phyloP scores from a whole-genome alignment of 2,113 vertebrate genomes.

The Emydura subglobosa region DNA sequence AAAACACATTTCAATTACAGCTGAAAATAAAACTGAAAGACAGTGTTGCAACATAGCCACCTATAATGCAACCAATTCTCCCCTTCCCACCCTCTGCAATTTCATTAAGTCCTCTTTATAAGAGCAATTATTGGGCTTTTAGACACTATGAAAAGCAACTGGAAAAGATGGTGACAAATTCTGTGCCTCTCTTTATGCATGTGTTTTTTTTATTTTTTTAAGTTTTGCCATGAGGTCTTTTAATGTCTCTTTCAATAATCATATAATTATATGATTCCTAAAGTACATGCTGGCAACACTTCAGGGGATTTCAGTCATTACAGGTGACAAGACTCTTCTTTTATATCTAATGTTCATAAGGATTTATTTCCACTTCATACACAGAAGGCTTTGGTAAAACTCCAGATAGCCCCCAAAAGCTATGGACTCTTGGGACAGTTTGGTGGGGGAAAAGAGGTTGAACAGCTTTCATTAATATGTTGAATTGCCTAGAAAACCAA shows the following conservation, averaged over 20 bases:
- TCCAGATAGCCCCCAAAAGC: neutral
- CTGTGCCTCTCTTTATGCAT: constrained; percentile 65
- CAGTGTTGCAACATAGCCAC: neutral
- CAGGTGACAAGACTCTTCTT: constrained; percentile 74
- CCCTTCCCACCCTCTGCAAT: constrained; percentile 34
- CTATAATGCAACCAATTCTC: constrained; percentile 20
- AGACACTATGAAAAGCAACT: constrained; percentile 53
- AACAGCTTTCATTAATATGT: neutral
- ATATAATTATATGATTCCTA: constrained; percentile 78
- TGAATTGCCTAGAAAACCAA: neutral
- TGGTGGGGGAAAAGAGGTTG: neutral
- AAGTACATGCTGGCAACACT: constrained; percentile 75
- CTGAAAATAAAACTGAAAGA: neutral
- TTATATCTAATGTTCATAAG: constrained; percentile 24
- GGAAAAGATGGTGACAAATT: constrained; percentile 49
- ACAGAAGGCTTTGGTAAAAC: neutral
- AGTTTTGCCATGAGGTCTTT: constrained; percentile 71
- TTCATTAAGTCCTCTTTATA: constrained; percentile 72
- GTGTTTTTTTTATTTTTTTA: constrained; percentile 44
- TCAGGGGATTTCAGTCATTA: constrained; percentile 78
- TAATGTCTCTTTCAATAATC: constrained; percentile 78
- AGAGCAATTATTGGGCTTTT: constrained; percentile 69
- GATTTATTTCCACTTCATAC: constrained; percentile 66
- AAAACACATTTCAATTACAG: constrained; percentile 36
- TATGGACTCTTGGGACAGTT: neutral